These are phyloP conservation scores for Distichodus sexfasciatus DNA, from an alignment of 2,797 vertebrate genomes.

Conservation along the genomic window DNA sequence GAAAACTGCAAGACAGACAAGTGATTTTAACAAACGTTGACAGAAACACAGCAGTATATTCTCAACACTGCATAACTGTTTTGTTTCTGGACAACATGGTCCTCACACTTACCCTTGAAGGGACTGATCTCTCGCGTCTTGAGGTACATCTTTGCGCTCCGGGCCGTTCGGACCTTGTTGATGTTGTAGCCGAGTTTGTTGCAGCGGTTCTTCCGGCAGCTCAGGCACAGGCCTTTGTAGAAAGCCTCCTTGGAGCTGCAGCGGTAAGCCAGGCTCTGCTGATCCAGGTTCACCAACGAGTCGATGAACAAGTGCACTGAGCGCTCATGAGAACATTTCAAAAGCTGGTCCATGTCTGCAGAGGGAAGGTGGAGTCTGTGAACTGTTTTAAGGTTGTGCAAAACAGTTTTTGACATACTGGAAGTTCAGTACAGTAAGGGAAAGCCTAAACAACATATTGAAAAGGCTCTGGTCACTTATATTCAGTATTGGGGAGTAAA, in stretches of 20 bases:
- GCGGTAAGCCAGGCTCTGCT: slow-evolving; percentile 80
- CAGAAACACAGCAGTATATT: neutral
- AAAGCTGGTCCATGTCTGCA: slow-evolving; percentile 80
- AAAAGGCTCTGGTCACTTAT: no score
- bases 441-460: no score
- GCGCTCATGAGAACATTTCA: slow-evolving; percentile 86
- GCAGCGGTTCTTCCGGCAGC: slow-evolving; percentile 87
- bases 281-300: slow-evolving; percentile 79
- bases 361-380: neutral
- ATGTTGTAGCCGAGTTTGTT: slow-evolving; percentile 83
- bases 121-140: slow-evolving; percentile 83
- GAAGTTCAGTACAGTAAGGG: no score
- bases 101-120: slow-evolving; percentile 75
- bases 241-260: slow-evolving; percentile 83
- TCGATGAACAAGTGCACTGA: slow-evolving; percentile 89
- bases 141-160: slow-evolving; percentile 81
- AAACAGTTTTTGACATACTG: no score
- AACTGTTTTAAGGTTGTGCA: no score
- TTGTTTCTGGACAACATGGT: neutral
- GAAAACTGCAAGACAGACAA: slow-evolving; percentile 70
- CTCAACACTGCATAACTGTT: neutral
- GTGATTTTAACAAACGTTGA: neutral
- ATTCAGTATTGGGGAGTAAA: no score
- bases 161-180: slow-evolving; percentile 77
- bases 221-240: slow-evolving; percentile 83